These are phyloP conservation scores for Ridgeia piscesae DNA, from an alignment of 1,140 invertebrate species.

Conservation along the genomic window DNA sequence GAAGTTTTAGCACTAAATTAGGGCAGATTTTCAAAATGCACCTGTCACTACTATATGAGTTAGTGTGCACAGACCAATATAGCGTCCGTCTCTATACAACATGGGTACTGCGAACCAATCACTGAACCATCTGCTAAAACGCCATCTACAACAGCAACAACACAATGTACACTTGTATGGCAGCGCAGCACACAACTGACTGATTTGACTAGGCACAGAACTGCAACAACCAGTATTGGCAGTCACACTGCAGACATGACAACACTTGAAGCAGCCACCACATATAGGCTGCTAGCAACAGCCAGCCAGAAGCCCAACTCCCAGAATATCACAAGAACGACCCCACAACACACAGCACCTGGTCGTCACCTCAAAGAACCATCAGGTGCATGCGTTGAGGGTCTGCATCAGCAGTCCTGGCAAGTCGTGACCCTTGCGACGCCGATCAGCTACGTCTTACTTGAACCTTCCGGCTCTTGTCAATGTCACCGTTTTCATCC, in stretches of 20 bases:
- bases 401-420: background rate
- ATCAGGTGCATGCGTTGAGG: background rate
- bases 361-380: background rate
- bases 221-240: background rate
- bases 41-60: background rate
- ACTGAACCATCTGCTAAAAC: background rate
- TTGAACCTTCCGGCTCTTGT: background rate
- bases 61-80: background rate
- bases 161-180: background rate
- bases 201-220: background rate
- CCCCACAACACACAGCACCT: background rate
- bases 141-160: background rate
- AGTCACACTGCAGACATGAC: background rate
- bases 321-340: background rate
- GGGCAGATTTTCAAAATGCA: background rate
- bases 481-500: background rate
- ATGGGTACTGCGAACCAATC: background rate
- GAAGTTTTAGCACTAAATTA: background rate
- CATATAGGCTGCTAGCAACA: background rate
- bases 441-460: background rate
- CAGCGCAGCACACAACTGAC: background rate
- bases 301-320: background rate
- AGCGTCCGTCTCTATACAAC: background rate
- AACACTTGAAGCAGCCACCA: background rate
- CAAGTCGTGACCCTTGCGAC: background rate